Evolutionary conservation across 2,113 vertebrate species (phyloP).

Genomic region (Gymnarchus niloticus): DNA sequence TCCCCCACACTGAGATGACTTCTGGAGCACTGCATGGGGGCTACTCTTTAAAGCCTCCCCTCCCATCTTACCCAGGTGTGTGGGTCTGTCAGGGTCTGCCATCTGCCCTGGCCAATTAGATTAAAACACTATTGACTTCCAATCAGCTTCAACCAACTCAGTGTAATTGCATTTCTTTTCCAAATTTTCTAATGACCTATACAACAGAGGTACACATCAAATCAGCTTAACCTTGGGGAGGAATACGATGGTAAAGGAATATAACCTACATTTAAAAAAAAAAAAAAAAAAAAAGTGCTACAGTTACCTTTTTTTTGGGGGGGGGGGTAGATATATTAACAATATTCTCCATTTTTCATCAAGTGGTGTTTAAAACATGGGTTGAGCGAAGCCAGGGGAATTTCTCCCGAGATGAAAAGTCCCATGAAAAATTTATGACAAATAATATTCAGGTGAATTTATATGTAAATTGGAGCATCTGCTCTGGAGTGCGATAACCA

Average conservation of each 20-base stretch:
- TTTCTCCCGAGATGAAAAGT: conserved; percentile 7
- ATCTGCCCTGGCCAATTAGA: conserved; percentile 13
- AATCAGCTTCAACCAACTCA: conserved; percentile 49
- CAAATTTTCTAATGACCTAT: conserved; percentile 65
- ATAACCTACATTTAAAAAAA: conserved; percentile 89
- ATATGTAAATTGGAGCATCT: conserved; percentile 26
- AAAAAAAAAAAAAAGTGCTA: no score
- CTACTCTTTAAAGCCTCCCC: background rate
- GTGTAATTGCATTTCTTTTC: conserved; percentile 70
- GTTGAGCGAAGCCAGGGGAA: conserved; percentile 24
- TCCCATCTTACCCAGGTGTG: background rate
- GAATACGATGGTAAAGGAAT: conserved; percentile 38
- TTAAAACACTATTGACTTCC: conserved; percentile 61
- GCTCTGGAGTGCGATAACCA: conserved; percentile 15
- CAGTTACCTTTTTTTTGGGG: conserved; percentile 40
- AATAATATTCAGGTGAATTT: conserved; percentile 27
- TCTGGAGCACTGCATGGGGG: background rate
- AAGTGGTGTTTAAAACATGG: conserved; percentile 18
- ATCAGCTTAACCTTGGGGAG: conserved; percentile 54
- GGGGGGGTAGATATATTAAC: conserved; percentile 53
- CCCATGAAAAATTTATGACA: conserved; percentile 34
- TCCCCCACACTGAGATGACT: background rate
- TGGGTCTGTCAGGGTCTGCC: background rate
- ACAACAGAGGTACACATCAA: conserved; percentile 66
- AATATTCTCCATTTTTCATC: conserved; percentile 35